Percentiles rank a stretch among this genome's conserved stretches.
Conservation (phyloP, 2,888 invertebrate species). For the Lithophane ornitopus region DNA sequence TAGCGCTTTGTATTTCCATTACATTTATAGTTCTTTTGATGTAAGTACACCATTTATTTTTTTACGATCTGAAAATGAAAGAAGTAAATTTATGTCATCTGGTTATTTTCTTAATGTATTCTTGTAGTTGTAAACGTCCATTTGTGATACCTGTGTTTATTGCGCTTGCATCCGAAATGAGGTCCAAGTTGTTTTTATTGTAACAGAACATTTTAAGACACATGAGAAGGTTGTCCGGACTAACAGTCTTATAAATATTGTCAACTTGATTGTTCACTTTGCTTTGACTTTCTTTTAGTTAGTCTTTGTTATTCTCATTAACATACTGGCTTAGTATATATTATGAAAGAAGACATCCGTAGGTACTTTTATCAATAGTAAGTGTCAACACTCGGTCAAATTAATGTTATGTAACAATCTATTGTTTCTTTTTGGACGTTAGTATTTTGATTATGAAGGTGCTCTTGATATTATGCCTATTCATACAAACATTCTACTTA, state of each 20-base stretch:
- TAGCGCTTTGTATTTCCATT: slow-evolving; percentile 7
- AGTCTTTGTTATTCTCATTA: background rate
- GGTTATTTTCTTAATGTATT: slow-evolving; percentile 30
- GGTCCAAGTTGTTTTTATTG: background rate
- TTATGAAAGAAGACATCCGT: background rate
- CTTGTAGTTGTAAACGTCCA: slow-evolving; percentile 5
- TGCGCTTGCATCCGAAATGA: background rate
- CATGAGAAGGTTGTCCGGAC: background rate
- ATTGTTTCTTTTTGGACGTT: background rate
- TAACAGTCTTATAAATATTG: background rate
- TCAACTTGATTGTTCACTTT: background rate
- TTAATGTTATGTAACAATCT: slow-evolving; percentile 18
- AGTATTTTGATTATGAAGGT: slow-evolving; percentile 6
- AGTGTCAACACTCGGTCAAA: slow-evolving; percentile 7
- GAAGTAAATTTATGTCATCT: slow-evolving; percentile 3
- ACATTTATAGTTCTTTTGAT: slow-evolving; percentile 34
- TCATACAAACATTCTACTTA: background rate
- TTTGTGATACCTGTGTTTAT: slow-evolving; percentile 12
- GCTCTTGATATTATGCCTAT: background rate
- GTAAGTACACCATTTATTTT: slow-evolving; percentile 5
- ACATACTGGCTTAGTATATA: background rate
- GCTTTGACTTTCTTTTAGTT: background rate
- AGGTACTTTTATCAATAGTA: background rate
- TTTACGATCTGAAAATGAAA: slow-evolving; percentile 28
- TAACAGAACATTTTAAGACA: background rate